Evolutionary conservation across 35 echinoderm and acorn worm genomes (phyloP), one percentile per base, ranked within the genome.

Genomic region (Apostichopus japonicus): DNA sequence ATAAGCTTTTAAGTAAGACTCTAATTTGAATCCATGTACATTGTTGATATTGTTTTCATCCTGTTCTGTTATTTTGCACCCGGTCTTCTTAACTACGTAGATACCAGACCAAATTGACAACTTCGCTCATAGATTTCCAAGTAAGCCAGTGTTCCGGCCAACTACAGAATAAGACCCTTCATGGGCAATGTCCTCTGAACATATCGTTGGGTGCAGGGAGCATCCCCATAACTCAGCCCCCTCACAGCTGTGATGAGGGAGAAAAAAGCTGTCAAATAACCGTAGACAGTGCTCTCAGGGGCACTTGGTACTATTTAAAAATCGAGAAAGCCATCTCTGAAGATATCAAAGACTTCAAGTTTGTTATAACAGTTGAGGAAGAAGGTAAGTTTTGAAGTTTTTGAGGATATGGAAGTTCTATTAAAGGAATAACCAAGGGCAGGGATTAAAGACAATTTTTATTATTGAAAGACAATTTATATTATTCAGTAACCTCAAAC

Each of bases 281-380:
- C 2, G 57, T 94, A 1, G 15, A 73, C 11, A 63, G 79, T 33
- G 77, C 89, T 59, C 5, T 90, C 21, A 24, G 63, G 27, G 89
- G 91, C 67, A 80, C 87, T 0, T 96, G 95, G 95, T 96, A 96
- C 72, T 96, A 96, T 54, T 55, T 96, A 19, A 71, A 62, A 23
- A 25, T 96, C 10, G 86, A 23, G 58, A 87, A 87, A 71, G 86
- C 63, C 8, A 62, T 65, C 56, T 0, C 0, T 0, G 63, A 87
- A 57, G 21, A 55, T 2, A 23, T 65, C 24, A 27, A 63, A 23
- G 86, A 87, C 56, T 65, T 87, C 8, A 87, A n/a, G 8, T 87
- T 87, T 63, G 9, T 62, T 57, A 79, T 76, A 27, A 77, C 22
- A 23, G 22, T 90, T 11, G 71, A 71, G 0, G 55, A 87, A 17